Conservation (phyloP, 2,888 invertebrate species). For the Mechanitis messenoides region DNA sequence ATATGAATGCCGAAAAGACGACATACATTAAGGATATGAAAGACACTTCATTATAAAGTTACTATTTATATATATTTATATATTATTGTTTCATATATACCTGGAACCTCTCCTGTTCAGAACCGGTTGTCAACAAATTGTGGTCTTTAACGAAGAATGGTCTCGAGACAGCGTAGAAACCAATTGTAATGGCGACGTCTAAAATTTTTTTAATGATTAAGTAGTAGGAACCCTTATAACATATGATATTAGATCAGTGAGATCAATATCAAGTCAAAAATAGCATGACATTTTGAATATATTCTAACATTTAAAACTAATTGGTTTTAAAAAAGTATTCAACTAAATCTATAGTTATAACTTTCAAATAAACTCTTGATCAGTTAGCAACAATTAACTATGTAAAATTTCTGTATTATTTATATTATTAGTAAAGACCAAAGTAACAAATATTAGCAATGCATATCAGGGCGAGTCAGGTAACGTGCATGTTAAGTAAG, state of each 20-base stretch:
- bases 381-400: background rate
- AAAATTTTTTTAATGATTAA: conserved; percentile 29
- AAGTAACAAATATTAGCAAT: background rate
- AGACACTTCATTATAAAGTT: background rate
- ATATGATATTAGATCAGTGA: background rate
- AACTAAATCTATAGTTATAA: too few species aligned
- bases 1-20: too few species aligned
- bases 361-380: too few species aligned
- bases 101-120: conserved; percentile 88
- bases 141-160: conserved; percentile 91
- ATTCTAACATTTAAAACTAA: too few species aligned
- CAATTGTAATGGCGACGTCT: conserved; percentile 97
- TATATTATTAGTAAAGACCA: background rate
- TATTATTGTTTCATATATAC: conserved; percentile 48
- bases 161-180: conserved; percentile 95
- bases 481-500: too few species aligned
- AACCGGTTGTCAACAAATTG: conserved; percentile 78
- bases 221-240: background rate
- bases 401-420: conserved; percentile 3
- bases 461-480: background rate
- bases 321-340: too few species aligned
- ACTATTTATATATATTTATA: background rate
- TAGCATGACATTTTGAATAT: too few species aligned
- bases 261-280: too few species aligned
- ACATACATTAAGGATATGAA: background rate